Base-by-base conservation (phyloP, 2,797 vertebrate genomes). In the Gallinago stenura region DNA sequence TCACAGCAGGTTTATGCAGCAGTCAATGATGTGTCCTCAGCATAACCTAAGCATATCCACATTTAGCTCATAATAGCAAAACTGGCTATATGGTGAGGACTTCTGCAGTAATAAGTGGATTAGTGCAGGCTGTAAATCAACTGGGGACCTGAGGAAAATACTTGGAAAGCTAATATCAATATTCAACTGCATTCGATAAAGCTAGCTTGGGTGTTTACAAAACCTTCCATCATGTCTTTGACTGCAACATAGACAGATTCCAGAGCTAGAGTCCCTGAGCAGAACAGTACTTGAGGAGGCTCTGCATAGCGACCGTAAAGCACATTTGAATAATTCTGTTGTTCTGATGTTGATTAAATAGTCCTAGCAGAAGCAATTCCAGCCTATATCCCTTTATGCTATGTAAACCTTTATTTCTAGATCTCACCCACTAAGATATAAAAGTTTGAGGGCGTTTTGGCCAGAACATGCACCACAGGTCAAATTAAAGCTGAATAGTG, bases 311-410 rank as follows among this genome's bases (percentile, higher is more conserved):
- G 53, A 45, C 96, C 41, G 6, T 31, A 92, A 97, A 97, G 64
- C 46, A 60, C 28, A 93, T 94, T 96, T 95, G 58, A 94, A 87
- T 93, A 92, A 96, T 90, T 94, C 72, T 77, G 26, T 76, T 87
- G 46, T 87, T 93, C 78, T 91, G 41, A 90, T 88, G 53, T 78
- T 95, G 56, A 77, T 95, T 89, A 95, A 96, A 95, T 87, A 82
- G 95, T 90, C 75, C 80, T 81, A 79, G 35, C 53, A 95, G 77
- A 97, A 95, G n/a, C 39, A 94, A 53, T 96, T 94, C 89, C 68
- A 88, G 41, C 25, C 12, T 90, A 92, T 95, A 87, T 54, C 71
- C 79, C 87, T 96, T 94, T 69, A 68, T 71, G 41, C 4, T 18
- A 77, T 75, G 50, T 91, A 94, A 96, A 84, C 8, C 8, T 91